Conservation (phyloP, 37 sponge, comb jelly and placozoan genomes). For the Haliclona indistincta region DNA sequence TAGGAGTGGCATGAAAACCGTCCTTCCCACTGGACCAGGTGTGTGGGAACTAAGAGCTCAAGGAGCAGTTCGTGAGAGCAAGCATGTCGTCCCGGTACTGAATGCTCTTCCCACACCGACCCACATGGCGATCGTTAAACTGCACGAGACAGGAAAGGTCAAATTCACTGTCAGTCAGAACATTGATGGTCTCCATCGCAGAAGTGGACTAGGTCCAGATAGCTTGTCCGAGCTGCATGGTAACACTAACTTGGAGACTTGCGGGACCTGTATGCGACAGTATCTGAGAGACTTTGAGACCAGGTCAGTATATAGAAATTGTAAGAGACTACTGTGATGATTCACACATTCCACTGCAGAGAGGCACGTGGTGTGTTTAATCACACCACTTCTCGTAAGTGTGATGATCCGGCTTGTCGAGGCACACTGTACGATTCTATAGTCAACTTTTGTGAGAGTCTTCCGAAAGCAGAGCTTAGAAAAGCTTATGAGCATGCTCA, state of each 20-base stretch:
- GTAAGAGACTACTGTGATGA: neutral
- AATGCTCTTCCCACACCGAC: slow-evolving; percentile 75
- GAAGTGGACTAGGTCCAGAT: slow-evolving; percentile 68
- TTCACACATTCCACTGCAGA: slow-evolving; percentile 20
- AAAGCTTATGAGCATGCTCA: slow-evolving; percentile 70
- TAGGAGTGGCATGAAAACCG: slow-evolving; percentile 91
- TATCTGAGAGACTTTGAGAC: slow-evolving; percentile 89
- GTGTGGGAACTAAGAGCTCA: slow-evolving; percentile 84
- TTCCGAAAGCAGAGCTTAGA: slow-evolving; percentile 67
- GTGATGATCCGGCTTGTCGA: slow-evolving; percentile 76
- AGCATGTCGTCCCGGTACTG: slow-evolving; percentile 14
- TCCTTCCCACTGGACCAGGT: slow-evolving; percentile 90
- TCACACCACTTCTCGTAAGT: slow-evolving; percentile 71
- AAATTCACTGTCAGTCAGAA: slow-evolving; percentile 85
- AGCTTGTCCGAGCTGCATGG: slow-evolving; percentile 89
- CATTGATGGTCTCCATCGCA: slow-evolving; percentile 84
- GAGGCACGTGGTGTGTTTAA: slow-evolving; percentile 52
- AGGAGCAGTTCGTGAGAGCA: slow-evolving; percentile 8
- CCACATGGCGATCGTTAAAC: slow-evolving; percentile 85
- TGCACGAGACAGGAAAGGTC: slow-evolving; percentile 68
- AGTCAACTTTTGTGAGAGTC: slow-evolving; percentile 86
- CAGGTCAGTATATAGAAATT: slow-evolving; percentile 22
- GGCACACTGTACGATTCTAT: slow-evolving; percentile 79
- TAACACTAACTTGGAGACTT: slow-evolving; percentile 88
- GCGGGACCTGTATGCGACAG: slow-evolving; percentile 71